Evolutionary conservation across 2,888 invertebrate species (phyloP).

Genomic region (Ormia ochracea): DNA sequence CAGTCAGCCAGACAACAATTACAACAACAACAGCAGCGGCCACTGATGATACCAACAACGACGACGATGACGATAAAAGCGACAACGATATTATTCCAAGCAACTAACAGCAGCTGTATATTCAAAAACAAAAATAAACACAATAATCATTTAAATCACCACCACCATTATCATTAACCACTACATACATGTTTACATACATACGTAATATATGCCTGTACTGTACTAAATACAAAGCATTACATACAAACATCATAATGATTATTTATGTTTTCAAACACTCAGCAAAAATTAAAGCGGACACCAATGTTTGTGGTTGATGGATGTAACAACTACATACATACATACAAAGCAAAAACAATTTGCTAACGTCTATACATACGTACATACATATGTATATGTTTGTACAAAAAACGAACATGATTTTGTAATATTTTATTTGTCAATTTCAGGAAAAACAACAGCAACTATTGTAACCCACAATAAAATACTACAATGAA

Average conservation of each 20-base stretch:
- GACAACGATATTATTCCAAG: slow-evolving; percentile 43
- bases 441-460: slow-evolving; percentile 10
- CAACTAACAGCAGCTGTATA: slow-evolving; percentile 59
- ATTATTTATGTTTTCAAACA: slow-evolving; percentile 16
- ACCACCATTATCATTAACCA: slow-evolving; percentile 19
- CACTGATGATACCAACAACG: slow-evolving; percentile 36
- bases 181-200: neutral
- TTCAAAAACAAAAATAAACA: neutral
- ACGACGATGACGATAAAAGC: slow-evolving; percentile 19
- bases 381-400: slow-evolving; percentile 18
- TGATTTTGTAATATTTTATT: neutral
- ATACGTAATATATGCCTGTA: neutral
- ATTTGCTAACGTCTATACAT: slow-evolving; percentile 38
- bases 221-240: neutral
- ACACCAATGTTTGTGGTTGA: slow-evolving; percentile 20
- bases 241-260: slow-evolving; percentile 28
- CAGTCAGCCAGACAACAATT: slow-evolving; percentile 49
- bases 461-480: slow-evolving; percentile 35
- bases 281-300: slow-evolving; percentile 14
- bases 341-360: slow-evolving; percentile 5
- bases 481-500: neutral
- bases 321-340: slow-evolving; percentile 31
- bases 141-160: slow-evolving; percentile 48
- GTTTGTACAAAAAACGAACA: slow-evolving; percentile 25
- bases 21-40: no score